Percentiles rank a stretch among this genome's conserved stretches.
These are phyloP conservation scores for Lichenostomus cassidix DNA, from an alignment of 2,113 vertebrate species.

Conservation along the genomic window DNA sequence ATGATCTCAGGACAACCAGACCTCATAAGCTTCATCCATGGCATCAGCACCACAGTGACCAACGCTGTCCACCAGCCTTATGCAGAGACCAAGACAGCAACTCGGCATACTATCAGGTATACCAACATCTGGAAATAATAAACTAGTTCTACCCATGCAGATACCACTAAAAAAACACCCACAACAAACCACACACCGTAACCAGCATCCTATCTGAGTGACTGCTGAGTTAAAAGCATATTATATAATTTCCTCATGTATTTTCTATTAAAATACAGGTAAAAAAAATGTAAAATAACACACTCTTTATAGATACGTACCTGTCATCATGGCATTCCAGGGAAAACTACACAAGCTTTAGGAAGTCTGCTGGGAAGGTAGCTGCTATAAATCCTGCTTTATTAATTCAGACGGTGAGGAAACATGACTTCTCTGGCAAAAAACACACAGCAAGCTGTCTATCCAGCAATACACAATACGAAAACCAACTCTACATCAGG, in stretches of 20 bases:
- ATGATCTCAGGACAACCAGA: not conserved
- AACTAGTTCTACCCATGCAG: not conserved
- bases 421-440: not conserved
- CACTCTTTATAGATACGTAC: not conserved
- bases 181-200: not conserved
- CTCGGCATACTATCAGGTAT: not conserved
- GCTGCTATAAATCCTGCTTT: not conserved
- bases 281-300: not conserved
- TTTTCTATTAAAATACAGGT: not conserved
- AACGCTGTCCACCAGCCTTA: not conserved
- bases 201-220: not conserved
- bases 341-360: not conserved
- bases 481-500: not conserved
- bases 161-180: not conserved
- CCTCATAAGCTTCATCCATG: not conserved
- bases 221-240: not conserved
- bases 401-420: not conserved
- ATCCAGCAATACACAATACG: not conserved
- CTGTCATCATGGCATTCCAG: not conserved
- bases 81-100: not conserved
- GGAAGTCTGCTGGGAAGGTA: not conserved
- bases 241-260: not conserved
- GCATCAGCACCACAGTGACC: not conserved
- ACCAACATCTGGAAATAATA: not conserved
- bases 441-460: not conserved